Evolutionary conservation across 2,888 invertebrate species (phyloP).

Genomic region (Euspilapteryx auroguttella): DNA sequence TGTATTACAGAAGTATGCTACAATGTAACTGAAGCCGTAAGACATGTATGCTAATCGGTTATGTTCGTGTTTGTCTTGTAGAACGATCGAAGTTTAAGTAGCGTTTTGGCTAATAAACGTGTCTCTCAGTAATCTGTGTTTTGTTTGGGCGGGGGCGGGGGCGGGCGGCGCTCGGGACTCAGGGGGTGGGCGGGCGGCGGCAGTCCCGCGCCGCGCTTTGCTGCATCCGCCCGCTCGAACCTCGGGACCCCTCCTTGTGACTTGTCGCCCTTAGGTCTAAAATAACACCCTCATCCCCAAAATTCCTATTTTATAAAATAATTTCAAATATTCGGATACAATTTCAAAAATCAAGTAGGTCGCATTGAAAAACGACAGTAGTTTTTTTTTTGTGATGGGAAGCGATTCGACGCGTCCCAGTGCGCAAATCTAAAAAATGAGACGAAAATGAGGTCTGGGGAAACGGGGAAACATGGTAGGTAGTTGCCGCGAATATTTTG

Average conservation of each 20-base stretch:
- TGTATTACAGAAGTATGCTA: too few relatives aligned
- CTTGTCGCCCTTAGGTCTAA: conserved; percentile 9
- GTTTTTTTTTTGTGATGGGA: too few relatives aligned
- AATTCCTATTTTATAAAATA: too few relatives aligned
- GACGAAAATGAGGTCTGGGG: conserved; percentile 15
- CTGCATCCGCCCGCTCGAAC: conserved; percentile 36
- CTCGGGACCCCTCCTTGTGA: conserved; percentile 13
- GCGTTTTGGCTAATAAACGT: conserved; percentile 52
- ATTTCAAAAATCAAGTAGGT: too few relatives aligned
- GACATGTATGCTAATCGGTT: conserved; percentile 8
- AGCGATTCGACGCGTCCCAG: conserved; percentile 41
- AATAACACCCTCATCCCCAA: conserved; percentile 10
- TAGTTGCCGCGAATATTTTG: neutral
- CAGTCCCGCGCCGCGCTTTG: conserved; percentile 56
- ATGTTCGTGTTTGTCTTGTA: conserved; percentile 16
- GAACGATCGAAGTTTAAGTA: conserved; percentile 37
- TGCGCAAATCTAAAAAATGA: conserved; percentile 47
- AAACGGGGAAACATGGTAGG: too few relatives aligned
- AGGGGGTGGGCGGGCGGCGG: conserved; percentile 20
- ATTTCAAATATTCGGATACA: too few relatives aligned
- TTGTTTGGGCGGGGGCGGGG: conserved; percentile 35
- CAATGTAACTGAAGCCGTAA: too few relatives aligned
- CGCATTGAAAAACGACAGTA: too few relatives aligned
- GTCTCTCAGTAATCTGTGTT: conserved; percentile 48
- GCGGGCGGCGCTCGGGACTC: conserved; percentile 22